phyloP scores from a whole-genome alignment of 2,888 invertebrate genomes.

The Nomada ferruginata region DNA sequence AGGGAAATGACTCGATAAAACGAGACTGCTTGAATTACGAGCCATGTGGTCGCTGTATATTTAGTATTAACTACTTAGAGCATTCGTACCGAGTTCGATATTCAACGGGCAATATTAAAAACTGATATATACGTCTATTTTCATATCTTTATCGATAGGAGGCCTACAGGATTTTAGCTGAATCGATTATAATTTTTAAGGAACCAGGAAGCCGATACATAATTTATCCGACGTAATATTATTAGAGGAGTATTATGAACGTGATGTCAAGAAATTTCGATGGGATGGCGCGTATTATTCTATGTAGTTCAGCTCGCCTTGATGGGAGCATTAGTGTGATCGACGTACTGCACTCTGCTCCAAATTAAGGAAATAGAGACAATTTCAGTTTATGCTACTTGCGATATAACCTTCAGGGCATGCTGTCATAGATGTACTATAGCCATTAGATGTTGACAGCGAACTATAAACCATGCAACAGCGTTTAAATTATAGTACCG shows the following conservation, averaged over 20 bases:
- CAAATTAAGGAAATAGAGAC: background rate
- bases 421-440: background rate
- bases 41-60: too few species aligned
- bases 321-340: background rate
- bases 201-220: too few species aligned
- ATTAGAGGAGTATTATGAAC: too few species aligned
- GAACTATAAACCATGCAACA: background rate
- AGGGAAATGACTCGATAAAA: background rate
- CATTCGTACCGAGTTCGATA: too few species aligned
- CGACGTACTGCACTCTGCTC: background rate
- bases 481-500: constrained; percentile 1
- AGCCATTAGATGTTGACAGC: constrained; percentile 15
- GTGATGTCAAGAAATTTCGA: background rate
- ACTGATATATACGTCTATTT: too few species aligned
- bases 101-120: too few species aligned
- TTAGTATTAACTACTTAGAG: too few species aligned
- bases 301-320: background rate
- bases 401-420: background rate
- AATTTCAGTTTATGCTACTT: background rate
- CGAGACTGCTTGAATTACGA: background rate
- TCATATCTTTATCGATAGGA: too few species aligned
- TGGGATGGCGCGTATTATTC: background rate
- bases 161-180: too few species aligned
- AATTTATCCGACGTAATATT: too few species aligned
- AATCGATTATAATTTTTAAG: too few species aligned